A percentile compares a stretch with the other conserved stretches of the same genome.
Conservation (phyloP, 2,113 vertebrate genomes). For the Cyphomyrus discorhynchus region DNA sequence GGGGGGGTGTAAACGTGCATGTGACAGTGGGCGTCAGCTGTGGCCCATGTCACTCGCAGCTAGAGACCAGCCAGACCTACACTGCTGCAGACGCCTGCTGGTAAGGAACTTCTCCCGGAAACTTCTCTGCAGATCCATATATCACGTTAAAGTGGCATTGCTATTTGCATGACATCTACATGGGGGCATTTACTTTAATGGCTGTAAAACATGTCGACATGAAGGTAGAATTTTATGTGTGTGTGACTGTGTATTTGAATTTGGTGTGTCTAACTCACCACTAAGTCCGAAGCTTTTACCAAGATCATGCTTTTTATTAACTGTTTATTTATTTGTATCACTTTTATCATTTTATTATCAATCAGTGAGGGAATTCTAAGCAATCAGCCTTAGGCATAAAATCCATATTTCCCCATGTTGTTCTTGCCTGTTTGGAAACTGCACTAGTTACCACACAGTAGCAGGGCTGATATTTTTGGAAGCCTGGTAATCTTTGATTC, state of each 20-base stretch:
- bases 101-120: slow-evolving; percentile 41
- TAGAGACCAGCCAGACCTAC: slow-evolving; percentile 28
- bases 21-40: slow-evolving; percentile 29
- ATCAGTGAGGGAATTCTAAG: background rate
- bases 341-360: background rate
- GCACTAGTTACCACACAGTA: background rate
- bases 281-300: background rate
- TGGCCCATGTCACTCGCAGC: slow-evolving; percentile 50
- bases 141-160: background rate
- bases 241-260: background rate
- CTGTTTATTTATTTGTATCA: background rate
- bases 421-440: background rate
- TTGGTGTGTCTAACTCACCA: background rate
- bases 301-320: background rate
- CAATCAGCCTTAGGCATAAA: background rate
- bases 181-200: background rate
- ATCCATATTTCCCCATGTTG: background rate
- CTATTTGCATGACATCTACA: background rate
- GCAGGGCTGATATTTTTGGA: slow-evolving; percentile 41
- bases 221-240: background rate
- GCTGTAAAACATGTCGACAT: background rate
- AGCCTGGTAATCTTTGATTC: slow-evolving; percentile 37
- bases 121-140: background rate
- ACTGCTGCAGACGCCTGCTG: slow-evolving; percentile 52
- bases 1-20: background rate